These are phyloP conservation scores for Gila orcuttii DNA, from an alignment of 2,113 vertebrate genomes.

Conservation along the genomic window DNA sequence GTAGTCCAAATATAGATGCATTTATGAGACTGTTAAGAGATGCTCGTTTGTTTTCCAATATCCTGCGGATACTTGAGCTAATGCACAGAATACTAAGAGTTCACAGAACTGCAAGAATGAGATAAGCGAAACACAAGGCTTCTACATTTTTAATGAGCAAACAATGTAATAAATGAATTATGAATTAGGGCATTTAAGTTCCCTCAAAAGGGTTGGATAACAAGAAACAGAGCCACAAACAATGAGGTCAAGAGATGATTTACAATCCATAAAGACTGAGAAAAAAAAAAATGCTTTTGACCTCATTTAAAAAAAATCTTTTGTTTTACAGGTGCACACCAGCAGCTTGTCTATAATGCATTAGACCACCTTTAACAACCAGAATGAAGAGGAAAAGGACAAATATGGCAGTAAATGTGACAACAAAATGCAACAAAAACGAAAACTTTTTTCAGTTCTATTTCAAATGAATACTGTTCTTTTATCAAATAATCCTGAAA, in stretches of 20 bases:
- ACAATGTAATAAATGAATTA: conserved; percentile 53
- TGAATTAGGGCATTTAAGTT: conserved; percentile 48
- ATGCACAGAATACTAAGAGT: conserved; percentile 9
- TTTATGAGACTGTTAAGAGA: conserved; percentile 13
- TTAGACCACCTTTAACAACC: background rate
- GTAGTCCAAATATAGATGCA: conserved; percentile 13
- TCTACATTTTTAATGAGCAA: conserved; percentile 51
- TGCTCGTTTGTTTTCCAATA: conserved; percentile 1
- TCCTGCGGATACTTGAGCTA: conserved; percentile 10
- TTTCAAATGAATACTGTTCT: too few species aligned
- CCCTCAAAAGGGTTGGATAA: conserved; percentile 1
- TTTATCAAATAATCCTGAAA: too few species aligned
- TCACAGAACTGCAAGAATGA: conserved; percentile 21
- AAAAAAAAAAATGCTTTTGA: background rate
- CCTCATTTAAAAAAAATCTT: background rate
- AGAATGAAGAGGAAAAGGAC: background rate
- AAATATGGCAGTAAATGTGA: background rate
- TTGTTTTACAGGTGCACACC: background rate
- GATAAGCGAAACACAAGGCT: conserved; percentile 18
- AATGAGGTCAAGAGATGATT: conserved; percentile 17
- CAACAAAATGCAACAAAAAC: too few species aligned
- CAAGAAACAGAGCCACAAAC: conserved; percentile 26
- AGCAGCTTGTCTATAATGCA: background rate
- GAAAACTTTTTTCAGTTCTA: too few species aligned
- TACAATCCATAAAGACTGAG: background rate